Base-by-base conservation (phyloP, 2,113 vertebrate species). In the Burhinus bistriatus region DNA sequence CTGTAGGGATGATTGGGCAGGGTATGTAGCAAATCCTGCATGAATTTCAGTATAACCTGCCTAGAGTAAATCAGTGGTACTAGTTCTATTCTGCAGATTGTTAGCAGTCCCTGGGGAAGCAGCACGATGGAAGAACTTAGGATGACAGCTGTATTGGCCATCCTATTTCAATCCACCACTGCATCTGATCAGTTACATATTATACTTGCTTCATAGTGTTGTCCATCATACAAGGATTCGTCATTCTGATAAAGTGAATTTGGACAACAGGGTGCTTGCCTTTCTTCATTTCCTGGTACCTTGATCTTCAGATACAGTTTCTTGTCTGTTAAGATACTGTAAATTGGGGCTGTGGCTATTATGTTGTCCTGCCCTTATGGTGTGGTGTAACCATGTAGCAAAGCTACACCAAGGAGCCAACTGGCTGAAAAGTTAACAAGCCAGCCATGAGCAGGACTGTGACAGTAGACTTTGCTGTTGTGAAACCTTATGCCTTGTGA, bases 41-140 rank as follows among this genome's bases (percentile, higher is more conserved):
- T 2, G 12, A 72, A 47, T 71, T 80, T 66, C 29, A 15, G 15
- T 62, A 7, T 49, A 80, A 47, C 8, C 20, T 61, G 29, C 10
- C 9, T 18, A 45, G 29, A n/a, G 20, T 47, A 22, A 51, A 40
- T 40, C 0, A 0, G 11, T 32, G 8, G 22, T 87, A 54, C 14
- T 92, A 0, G 12, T 70, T 13, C 8, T 26, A 13, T 45, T 90
- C 15, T n/a, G 18, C 40, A 72, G 13, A 29, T 90, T 78, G 5
- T 45, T 29, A 64, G 47, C 44, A 80, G 38, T 15, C n/a, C 25
- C 18, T 3, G 2, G 22, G 32, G 36, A 88, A 9, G 14, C 6
- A 29, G 4, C 16, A 5, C 14, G 64, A 47, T 44, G 44, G 57
- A 88, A 81, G 30, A 59, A 32, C 2, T 40, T 21, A 59, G 17